Conservation (phyloP, 2,113 vertebrate genomes). For the Pituophis catenifer region DNA sequence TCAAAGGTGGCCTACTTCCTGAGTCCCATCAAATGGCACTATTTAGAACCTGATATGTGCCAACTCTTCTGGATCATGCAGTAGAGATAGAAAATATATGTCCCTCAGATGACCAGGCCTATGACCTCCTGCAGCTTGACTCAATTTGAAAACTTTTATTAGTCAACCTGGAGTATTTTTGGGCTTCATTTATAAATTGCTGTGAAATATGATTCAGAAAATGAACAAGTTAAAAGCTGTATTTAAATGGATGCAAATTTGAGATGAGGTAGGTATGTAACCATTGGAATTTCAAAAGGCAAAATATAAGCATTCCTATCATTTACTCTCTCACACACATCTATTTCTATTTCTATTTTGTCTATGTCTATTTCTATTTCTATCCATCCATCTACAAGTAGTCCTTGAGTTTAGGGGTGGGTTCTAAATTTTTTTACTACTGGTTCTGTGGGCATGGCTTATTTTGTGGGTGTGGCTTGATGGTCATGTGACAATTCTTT, state of each 20-base stretch:
- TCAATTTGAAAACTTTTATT: not conserved
- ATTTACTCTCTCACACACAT: too few species aligned
- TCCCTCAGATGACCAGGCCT: not conserved
- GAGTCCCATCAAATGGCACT: not conserved
- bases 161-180: not conserved
- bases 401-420: too few species aligned
- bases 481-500: too few species aligned
- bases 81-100: not conserved
- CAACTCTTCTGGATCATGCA: not conserved
- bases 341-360: too few species aligned
- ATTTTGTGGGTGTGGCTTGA: too few species aligned
- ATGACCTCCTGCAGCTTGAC: not conserved
- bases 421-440: too few species aligned
- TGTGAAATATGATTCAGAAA: not conserved
- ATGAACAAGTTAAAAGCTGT: not conserved
- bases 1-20: not conserved
- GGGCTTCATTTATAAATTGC: not conserved
- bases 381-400: too few species aligned
- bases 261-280: not conserved
- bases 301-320: not conserved
- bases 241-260: not conserved
- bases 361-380: too few species aligned
- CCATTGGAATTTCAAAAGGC: not conserved
- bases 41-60: not conserved
- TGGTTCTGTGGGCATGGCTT: too few species aligned